Percentiles rank a stretch among this genome's conserved stretches.
These are phyloP conservation scores for Alentia gelatinosa DNA, from an alignment of 2,888 invertebrate genomes.

Conservation along the genomic window DNA sequence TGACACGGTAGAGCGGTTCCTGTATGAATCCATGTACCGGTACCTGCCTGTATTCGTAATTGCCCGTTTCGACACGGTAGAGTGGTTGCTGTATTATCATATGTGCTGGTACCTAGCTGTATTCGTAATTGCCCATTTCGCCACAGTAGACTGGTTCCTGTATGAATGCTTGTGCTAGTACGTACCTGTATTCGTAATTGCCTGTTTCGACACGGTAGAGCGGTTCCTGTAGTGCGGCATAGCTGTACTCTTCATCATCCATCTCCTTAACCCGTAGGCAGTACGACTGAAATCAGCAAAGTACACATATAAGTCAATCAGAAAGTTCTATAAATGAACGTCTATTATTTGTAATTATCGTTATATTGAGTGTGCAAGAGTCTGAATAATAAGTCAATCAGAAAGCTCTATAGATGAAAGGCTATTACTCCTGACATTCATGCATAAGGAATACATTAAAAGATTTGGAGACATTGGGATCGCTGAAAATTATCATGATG, in stretches of 20 bases:
- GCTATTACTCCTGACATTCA: too few relatives aligned
- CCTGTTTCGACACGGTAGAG: conserved; percentile 98
- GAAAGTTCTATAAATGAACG: too few relatives aligned
- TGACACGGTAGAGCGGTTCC: too few relatives aligned
- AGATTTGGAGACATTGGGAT: too few relatives aligned
- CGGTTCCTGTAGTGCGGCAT: conserved; percentile 92
- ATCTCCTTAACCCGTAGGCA: conserved; percentile 99
- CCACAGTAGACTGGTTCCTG: conserved; percentile 92
- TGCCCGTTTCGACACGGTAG: conserved; percentile 98
- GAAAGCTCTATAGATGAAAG: too few relatives aligned
- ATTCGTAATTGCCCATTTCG: conserved; percentile 99
- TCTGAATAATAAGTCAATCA: too few relatives aligned
- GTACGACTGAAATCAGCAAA: conserved; percentile 90
- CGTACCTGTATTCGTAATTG: conserved; percentile 96
- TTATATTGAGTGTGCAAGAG: too few relatives aligned
- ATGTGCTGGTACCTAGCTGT: conserved; percentile 86
- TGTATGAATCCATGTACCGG: background rate
- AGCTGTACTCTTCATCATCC: conserved; percentile 99
- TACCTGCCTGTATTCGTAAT: conserved; percentile 94
- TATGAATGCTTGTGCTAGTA: background rate
- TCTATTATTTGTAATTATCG: too few relatives aligned
- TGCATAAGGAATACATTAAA: too few relatives aligned
- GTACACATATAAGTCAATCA: too few relatives aligned
- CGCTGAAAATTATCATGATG: too few relatives aligned
- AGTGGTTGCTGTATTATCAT: conserved; percentile 95